Percentiles rank a stretch among this genome's conserved stretches.
Evolutionary conservation across 2,113 vertebrate species (phyloP).

Genomic region (Xenopus laevis): DNA sequence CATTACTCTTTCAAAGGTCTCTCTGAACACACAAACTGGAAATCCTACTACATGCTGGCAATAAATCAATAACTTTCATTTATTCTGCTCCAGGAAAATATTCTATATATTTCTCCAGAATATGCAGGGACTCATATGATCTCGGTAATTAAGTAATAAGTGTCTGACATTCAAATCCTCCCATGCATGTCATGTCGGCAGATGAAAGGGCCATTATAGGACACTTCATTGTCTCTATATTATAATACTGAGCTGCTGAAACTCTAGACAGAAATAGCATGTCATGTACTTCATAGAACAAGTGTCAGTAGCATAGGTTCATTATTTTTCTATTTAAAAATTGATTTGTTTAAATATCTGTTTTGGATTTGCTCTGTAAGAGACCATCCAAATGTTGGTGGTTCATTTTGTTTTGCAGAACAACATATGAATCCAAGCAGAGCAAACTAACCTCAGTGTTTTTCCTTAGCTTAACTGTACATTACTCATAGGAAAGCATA

Average conservation of each 20-base stretch:
- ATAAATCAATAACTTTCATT: conserved; percentile 4
- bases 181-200: not conserved
- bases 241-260: not conserved
- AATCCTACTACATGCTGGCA: not conserved
- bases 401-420: no score
- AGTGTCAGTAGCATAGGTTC: no score
- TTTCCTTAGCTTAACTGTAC: no score
- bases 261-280: not conserved
- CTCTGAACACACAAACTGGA: not conserved
- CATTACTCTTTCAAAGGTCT: not conserved
- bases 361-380: no score
- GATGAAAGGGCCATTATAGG: conserved; percentile 7
- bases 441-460: no score
- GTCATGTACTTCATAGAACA: no score
- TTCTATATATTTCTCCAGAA: conserved; percentile 2
- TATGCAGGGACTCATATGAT: not conserved
- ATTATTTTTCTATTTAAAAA: no score
- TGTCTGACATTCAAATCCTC: conserved; percentile 4
- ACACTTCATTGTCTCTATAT: conserved; percentile 14
- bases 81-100: not conserved
- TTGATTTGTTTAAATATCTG: no score
- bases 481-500: no score
- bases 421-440: no score
- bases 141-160: not conserved
- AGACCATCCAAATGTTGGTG: no score